Evolutionary conservation across 2,888 invertebrate genomes (phyloP), one percentile per base, ranked within the genome.

Genomic region (Limnephilus rhombicus): DNA sequence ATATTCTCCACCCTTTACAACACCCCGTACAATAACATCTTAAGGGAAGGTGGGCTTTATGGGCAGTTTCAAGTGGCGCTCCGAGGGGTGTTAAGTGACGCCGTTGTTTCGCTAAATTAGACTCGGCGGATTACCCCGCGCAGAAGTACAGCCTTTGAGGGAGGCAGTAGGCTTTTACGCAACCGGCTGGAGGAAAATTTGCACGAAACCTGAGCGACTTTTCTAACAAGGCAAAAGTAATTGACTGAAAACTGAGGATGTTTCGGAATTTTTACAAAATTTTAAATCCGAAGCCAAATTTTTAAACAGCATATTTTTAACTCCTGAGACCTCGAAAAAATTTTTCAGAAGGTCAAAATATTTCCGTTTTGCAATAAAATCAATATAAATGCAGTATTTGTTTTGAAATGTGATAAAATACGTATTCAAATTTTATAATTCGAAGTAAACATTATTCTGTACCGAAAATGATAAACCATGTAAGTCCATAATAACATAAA

Each of bases 61-160:
- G 83, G 83, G 37, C 83, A 34, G 83, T 41, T 83, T 83, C 83
- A 83, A 83, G 83, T 83, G 83, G 34, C 31, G 34, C 82, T 34
- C 34, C 15, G 15, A 83, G 83, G 83, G 83, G 83, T 83, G 83
- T 83, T 83, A 83, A 83, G 83, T 83, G 83, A 83, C 37, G 83
- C 34, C 34, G 24, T 83, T 83, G 83, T 83, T 83, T 83, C 83
- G 83, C 37, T 83, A 83, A 83, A 83, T 83, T 83, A 83, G 83
- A 83, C 83, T 83, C 83, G 37, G 37, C 83, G 83, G 83, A 83
- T 83, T 83, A 83, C 34, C 37, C 68, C 24, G 24, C 24, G 2
- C 24, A 68, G 24, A 9, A 68, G 68, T 37, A 83, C 83, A 83
- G 37, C 37, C 83, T 83, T 37, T 34, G 34, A 34, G 24, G 83